phyloP scores from a whole-genome alignment of 1,140 invertebrate species.

The Mycetomoellerius zeteki region DNA sequence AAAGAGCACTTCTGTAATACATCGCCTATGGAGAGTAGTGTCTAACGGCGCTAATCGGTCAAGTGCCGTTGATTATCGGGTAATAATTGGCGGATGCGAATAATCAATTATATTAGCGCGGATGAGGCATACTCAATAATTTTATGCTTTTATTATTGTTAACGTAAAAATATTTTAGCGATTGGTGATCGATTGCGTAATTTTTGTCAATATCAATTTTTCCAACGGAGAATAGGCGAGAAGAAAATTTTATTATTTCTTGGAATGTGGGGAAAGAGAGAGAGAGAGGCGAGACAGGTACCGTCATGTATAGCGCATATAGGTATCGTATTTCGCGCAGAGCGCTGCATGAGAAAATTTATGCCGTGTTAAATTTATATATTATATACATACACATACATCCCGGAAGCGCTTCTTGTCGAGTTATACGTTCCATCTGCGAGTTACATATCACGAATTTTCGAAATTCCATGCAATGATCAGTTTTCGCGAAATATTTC shows the following conservation, averaged over 20 bases:
- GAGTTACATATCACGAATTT: constrained; percentile 47
- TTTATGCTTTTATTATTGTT: not conserved
- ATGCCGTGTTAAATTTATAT: constrained; percentile 58
- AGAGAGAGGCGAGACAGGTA: constrained; percentile 18
- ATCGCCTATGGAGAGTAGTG: constrained; percentile 34
- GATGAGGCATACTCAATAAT: not conserved
- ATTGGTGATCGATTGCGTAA: not conserved
- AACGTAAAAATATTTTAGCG: not conserved
- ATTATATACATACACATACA: constrained; percentile 13
- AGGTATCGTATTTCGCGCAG: constrained; percentile 32
- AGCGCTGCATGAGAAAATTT: constrained; percentile 46
- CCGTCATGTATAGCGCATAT: constrained; percentile 10
- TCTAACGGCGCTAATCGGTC: constrained; percentile 72
- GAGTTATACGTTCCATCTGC: constrained; percentile 39
- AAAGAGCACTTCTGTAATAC: constrained; percentile 57
- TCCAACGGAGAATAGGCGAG: not conserved
- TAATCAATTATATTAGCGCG: constrained; percentile 25
- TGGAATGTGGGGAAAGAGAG: not conserved
- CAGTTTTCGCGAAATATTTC: constrained; percentile 8
- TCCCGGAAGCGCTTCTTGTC: constrained; percentile 9
- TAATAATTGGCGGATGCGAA: constrained; percentile 66
- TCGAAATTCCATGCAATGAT: constrained; percentile 23
- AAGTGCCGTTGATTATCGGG: constrained; percentile 8
- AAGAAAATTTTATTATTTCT: constrained; percentile 31
- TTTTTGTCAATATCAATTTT: constrained; percentile 1